phyloP scores from a whole-genome alignment of 2,888 invertebrate genomes.

The Drosophila yooni region DNA sequence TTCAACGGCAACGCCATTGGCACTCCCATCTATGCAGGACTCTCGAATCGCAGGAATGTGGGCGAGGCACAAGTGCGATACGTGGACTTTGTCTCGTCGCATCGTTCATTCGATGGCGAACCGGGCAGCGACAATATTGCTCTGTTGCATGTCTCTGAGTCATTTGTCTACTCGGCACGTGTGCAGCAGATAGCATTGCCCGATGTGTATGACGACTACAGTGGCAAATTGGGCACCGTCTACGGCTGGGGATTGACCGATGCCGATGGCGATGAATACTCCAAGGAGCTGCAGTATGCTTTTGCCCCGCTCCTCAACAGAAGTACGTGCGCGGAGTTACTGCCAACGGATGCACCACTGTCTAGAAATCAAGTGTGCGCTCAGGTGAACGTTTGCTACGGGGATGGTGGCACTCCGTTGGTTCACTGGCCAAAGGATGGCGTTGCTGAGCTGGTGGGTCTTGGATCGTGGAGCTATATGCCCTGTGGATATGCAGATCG shows the following conservation, averaged over 20 bases:
- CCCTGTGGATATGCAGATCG: constrained; percentile 75
- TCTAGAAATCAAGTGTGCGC: constrained; percentile 63
- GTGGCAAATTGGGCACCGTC: constrained; percentile 48
- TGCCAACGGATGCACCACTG: constrained; percentile 73
- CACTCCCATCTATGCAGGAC: constrained; percentile 72
- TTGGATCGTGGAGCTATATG: constrained; percentile 78
- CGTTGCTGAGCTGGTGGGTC: constrained; percentile 67
- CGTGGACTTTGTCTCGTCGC: constrained; percentile 80
- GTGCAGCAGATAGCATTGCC: constrained; percentile 84
- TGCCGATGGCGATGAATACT: constrained; percentile 56
- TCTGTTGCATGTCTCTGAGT: constrained; percentile 83
- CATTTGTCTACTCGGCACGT: constrained; percentile 76
- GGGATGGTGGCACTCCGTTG: constrained; percentile 79
- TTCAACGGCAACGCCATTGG: constrained; percentile 67
- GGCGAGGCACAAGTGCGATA: constrained; percentile 74
- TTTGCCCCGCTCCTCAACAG: constrained; percentile 59
- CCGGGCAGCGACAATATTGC: constrained; percentile 87
- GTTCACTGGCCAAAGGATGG: constrained; percentile 71
- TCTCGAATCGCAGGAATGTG: constrained; percentile 65
- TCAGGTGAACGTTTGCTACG: constrained; percentile 71
- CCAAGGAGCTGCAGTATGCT: constrained; percentile 68
- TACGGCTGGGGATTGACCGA: constrained; percentile 80
- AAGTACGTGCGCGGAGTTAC: constrained; percentile 42
- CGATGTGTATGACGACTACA: constrained; percentile 60
- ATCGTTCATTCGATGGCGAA: constrained; percentile 81